A percentile compares a stretch with the other conserved stretches of the same genome.
phyloP scores from a whole-genome alignment of 2,113 vertebrate genomes.

The Himantopus leucocephalus region DNA sequence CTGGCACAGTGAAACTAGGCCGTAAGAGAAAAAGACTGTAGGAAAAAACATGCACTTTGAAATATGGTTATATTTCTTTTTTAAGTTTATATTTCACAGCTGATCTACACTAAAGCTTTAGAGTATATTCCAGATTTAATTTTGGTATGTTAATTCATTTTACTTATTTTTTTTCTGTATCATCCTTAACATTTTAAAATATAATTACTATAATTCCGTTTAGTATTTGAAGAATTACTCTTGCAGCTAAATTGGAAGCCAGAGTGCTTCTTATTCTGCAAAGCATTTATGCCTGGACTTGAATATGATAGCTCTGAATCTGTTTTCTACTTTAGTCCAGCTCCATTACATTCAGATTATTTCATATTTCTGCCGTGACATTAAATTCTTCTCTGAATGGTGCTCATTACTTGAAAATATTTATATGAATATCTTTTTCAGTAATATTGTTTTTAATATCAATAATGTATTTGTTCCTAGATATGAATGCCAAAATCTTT shows the following conservation, averaged over 20 bases:
- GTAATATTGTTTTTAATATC: conserved; percentile 14
- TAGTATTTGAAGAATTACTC: not conserved
- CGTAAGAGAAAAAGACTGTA: not conserved
- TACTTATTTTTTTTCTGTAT: not conserved
- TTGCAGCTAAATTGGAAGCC: not conserved
- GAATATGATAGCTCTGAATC: not conserved
- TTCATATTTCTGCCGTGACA: not conserved
- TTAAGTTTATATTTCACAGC: not conserved
- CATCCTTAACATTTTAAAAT: not conserved
- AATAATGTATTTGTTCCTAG: not conserved
- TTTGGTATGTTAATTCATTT: not conserved
- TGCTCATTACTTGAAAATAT: conserved; percentile 20
- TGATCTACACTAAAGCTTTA: not conserved
- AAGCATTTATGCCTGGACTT: not conserved
- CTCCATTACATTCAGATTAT: conserved; percentile 13
- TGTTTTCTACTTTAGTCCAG: not conserved
- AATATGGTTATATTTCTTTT: not conserved
- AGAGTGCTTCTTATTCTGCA: not conserved
- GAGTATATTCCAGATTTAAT: not conserved
- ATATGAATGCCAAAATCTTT: not conserved
- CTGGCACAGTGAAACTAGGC: not conserved
- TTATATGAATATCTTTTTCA: not conserved
- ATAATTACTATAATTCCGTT: not conserved
- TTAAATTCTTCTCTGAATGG: conserved; percentile 7
- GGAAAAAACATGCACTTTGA: not conserved